These are phyloP conservation scores for Pterocles burchelli DNA, from an alignment of 2,113 vertebrate genomes.

Conservation along the genomic window DNA sequence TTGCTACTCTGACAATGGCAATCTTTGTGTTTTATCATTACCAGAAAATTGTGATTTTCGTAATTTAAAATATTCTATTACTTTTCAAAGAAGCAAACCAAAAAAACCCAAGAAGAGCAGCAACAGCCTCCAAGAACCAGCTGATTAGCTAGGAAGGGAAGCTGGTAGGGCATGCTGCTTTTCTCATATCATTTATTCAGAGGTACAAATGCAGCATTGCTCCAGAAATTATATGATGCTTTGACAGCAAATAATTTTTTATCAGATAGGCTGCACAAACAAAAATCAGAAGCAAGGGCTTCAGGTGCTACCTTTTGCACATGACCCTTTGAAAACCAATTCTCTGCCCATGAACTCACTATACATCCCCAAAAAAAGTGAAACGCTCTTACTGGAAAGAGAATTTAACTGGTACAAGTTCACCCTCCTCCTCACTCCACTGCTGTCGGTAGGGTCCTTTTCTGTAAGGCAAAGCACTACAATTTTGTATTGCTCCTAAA, in stretches of 20 bases:
- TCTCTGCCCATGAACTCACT: neutral
- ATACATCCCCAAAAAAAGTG: neutral
- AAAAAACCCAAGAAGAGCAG: neutral
- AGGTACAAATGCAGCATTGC: neutral
- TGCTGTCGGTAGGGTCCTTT: constrained; percentile 54
- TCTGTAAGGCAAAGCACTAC: neutral
- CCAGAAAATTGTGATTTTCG: neutral
- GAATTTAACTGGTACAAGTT: constrained; percentile 56
- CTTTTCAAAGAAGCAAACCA: neutral
- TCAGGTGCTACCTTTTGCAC: no score
- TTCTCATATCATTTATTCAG: neutral
- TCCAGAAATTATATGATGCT: neutral
- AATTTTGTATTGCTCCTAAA: neutral
- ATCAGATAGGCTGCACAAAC: neutral
- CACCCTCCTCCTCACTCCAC: constrained; percentile 50
- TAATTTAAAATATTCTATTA: neutral
- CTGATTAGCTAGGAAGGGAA: neutral
- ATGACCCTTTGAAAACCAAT: neutral
- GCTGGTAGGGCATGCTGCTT: neutral
- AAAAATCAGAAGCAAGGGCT: neutral
- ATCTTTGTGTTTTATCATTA: neutral
- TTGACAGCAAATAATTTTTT: neutral
- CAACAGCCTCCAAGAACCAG: neutral
- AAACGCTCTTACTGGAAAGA: constrained; percentile 38
- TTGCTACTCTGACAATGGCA: neutral